Evolutionary conservation across 2,797 vertebrate species (phyloP).

Genomic region (Vipera ursinii): DNA sequence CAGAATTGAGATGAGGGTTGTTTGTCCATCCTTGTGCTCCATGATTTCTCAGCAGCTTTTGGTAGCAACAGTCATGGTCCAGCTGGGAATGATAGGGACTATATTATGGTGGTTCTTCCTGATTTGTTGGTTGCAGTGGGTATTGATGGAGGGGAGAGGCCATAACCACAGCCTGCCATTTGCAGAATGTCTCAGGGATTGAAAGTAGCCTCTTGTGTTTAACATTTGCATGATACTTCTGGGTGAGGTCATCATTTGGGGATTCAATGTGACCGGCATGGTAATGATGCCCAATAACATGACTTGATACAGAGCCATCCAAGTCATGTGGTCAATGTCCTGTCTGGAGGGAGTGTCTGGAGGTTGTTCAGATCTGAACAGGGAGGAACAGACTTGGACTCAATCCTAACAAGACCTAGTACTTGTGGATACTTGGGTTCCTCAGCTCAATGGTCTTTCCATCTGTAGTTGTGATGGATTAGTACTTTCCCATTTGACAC

Average conservation of each 20-base stretch:
- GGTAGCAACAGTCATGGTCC: not conserved
- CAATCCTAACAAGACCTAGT: not conserved
- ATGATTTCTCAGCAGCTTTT: not conserved
- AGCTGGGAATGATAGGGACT: not conserved
- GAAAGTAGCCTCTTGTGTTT: not conserved
- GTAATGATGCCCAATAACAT: not conserved
- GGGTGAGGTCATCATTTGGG: not conserved
- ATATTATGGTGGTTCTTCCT: not conserved
- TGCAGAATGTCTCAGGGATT: not conserved
- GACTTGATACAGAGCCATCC: not conserved
- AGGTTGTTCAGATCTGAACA: not conserved
- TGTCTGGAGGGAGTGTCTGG: not conserved
- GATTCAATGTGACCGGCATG: not conserved
- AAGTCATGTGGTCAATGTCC: not conserved
- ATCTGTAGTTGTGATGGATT: not conserved
- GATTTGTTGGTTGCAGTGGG: not conserved
- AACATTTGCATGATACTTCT: not conserved
- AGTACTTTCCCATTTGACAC: not conserved
- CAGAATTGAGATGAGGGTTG: not conserved
- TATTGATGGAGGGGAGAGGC: not conserved
- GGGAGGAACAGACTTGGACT: not conserved
- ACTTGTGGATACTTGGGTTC: not conserved
- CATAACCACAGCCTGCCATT: not conserved
- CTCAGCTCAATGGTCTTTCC: not conserved
- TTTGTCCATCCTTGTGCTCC: not conserved